These are phyloP conservation scores for Xylota segnis DNA, from an alignment of 2,888 invertebrate genomes.

Conservation along the genomic window DNA sequence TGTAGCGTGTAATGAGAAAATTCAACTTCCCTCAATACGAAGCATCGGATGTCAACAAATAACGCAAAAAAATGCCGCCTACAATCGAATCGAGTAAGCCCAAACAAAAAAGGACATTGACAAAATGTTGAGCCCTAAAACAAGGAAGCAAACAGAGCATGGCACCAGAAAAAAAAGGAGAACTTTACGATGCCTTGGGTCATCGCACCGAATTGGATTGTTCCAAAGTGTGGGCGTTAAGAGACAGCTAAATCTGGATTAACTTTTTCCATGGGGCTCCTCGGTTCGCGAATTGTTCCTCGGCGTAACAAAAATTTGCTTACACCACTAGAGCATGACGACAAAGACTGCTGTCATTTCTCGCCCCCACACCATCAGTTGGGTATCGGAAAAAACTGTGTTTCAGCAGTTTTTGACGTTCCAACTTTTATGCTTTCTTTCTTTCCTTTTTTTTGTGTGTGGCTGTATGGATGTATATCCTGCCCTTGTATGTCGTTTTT, in stretches of 20 bases:
- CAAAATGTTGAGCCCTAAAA: conserved; percentile 11
- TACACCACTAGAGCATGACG: not conserved
- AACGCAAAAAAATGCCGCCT: conserved; percentile 42
- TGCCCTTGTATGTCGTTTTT: conserved; percentile 24
- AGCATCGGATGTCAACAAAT: conserved; percentile 56
- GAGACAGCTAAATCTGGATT: conserved; percentile 66
- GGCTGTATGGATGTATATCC: conserved; percentile 3
- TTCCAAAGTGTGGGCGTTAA: conserved; percentile 38
- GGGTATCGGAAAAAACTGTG: not conserved
- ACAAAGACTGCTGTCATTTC: conserved; percentile 19
- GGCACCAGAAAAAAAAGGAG: conserved; percentile 2
- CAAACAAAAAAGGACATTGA: conserved; percentile 30
- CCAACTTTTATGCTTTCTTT: conserved; percentile 2
- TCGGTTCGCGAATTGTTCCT: not conserved
- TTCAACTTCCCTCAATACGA: conserved; percentile 9
- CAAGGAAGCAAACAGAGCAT: conserved; percentile 44
- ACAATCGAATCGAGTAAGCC: not conserved
- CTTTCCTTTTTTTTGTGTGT: conserved; percentile 1
- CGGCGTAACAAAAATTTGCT: conserved; percentile 36
- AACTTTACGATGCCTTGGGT: conserved; percentile 41
- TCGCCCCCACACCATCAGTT: conserved; percentile 1
- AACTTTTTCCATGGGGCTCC: conserved; percentile 23
- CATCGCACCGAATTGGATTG: conserved; percentile 50
- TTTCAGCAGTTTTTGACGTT: conserved; percentile 47
- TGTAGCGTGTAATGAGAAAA: not conserved